These are phyloP conservation scores for Chondrosia reniformis DNA, from an alignment of 37 sponge, comb jelly and placozoan species.

Conservation along the genomic window DNA sequence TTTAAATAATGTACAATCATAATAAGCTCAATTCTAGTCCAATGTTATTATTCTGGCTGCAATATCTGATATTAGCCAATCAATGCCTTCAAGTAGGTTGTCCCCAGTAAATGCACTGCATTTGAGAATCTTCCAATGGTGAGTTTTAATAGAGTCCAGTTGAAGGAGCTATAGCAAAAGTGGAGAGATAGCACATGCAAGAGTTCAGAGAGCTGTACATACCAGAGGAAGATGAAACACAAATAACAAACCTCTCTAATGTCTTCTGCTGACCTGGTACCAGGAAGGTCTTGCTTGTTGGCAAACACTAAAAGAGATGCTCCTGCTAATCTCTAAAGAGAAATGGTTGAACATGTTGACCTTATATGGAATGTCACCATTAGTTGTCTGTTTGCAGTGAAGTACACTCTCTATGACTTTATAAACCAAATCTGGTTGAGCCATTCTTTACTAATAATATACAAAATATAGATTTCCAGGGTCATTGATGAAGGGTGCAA, in stretches of 20 bases:
- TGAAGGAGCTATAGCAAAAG: constrained; percentile 47
- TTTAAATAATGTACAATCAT: too few relatives aligned
- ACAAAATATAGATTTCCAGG: too few relatives aligned
- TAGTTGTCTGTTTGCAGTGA: too few relatives aligned
- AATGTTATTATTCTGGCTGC: constrained; percentile 96
- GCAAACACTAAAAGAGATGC: constrained; percentile 99
- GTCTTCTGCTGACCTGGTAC: constrained; percentile 85
- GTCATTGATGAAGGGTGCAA: too few relatives aligned
- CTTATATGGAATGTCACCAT: background rate
- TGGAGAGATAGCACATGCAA: background rate
- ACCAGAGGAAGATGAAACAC: background rate
- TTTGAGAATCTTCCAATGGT: constrained; percentile 91
- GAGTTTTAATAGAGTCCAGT: constrained; percentile 86
- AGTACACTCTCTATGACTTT: too few relatives aligned
- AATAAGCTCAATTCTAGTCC: constrained; percentile 51
- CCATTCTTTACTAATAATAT: too few relatives aligned
- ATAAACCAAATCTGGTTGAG: too few relatives aligned
- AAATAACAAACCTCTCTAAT: constrained; percentile 60
- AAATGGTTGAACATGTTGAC: background rate
- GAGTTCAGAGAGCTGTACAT: background rate
- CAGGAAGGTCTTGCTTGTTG: constrained; percentile 98
- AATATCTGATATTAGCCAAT: constrained; percentile 94
- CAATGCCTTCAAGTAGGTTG: constrained; percentile 84
- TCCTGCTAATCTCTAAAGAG: constrained; percentile 82
- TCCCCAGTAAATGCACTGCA: constrained; percentile 97